A percentile compares a stretch with the other conserved stretches of the same genome.
Conservation (phyloP, 2,888 invertebrate genomes). For the Mycalesis mineus region DNA sequence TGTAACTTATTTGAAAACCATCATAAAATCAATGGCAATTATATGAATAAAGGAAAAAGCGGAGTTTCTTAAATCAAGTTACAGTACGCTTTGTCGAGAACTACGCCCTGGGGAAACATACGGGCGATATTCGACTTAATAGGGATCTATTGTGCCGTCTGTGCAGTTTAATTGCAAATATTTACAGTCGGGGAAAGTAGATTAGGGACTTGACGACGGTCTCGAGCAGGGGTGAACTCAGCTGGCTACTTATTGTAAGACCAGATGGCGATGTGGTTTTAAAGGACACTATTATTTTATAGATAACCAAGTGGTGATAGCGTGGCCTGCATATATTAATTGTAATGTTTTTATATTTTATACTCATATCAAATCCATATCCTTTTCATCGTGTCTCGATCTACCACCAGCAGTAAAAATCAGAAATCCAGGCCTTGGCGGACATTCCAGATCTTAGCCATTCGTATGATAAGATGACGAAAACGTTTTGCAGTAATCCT, state of each 20-base stretch:
- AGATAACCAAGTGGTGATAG: too few species aligned
- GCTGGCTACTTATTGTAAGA: background rate
- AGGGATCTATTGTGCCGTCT: constrained; percentile 54
- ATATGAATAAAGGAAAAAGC: constrained; percentile 34
- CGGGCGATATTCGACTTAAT: constrained; percentile 54
- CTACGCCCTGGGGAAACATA: constrained; percentile 49
- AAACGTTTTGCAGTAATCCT: too few species aligned
- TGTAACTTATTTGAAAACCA: background rate
- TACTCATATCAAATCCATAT: too few species aligned
- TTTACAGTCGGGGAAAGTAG: constrained; percentile 23
- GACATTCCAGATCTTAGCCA: too few species aligned
- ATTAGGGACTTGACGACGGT: constrained; percentile 12
- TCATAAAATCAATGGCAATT: constrained; percentile 46
- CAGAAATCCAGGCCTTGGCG: too few species aligned
- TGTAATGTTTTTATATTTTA: too few species aligned
- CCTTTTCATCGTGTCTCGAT: too few species aligned
- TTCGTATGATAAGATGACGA: too few species aligned
- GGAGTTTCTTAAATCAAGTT: constrained; percentile 47
- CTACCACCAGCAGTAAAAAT: too few species aligned
- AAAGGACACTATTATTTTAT: too few species aligned
- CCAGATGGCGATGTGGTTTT: too few species aligned
- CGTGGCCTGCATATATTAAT: too few species aligned
- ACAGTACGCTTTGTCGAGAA: constrained; percentile 43
- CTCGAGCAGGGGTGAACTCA: background rate
- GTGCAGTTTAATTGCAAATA: constrained; percentile 39